Base-by-base conservation (phyloP, 35 echinoderm and acorn worm species). In the Amphiura filiformis region DNA sequence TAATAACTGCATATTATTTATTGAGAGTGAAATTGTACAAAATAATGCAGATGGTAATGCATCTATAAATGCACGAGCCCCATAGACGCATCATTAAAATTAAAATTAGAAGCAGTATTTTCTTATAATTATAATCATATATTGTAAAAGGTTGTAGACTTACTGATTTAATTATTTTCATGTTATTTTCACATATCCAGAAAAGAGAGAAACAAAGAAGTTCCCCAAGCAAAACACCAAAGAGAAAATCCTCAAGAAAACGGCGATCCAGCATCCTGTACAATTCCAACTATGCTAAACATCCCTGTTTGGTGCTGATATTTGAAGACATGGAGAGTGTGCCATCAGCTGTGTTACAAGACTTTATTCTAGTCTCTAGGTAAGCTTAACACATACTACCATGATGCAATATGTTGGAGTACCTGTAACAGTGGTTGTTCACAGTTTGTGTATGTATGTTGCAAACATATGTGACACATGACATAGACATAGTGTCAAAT, bases 241-340 rank as follows among this genome's bases (percentile, higher is more conserved):
- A 78, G 65, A 79, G 70, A 23, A 75, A 57, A 20, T 79, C 78
- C 0, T 57, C 42, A 78, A 37, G 84, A 26, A 80, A 79, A 35
- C 79, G 78, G 32, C 57, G 86, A 22, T 52, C 44, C 13, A 79
- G 56, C 76, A 76, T 65, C 36, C 39, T 30, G 28, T 32, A 36
- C 31, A 57, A 79, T 1, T 36, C 78, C 11, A 78, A 35, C 23
- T 91, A 84, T 37, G 34, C 57, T 26, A 87, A 97, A 32, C 84
- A 37, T 52, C 95, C 95, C 17, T 80, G 87, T 39, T 47, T 97
- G 35, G 84, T 97, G 0, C 41, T 97, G 23, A 83, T 97, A 33
- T 88, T 97, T 39, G 95, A 97, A 92, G 95, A 97, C 81, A 44
- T 97, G 39, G 95, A 97, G 75, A 82, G 91, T 1, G 90, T 97